phyloP scores from a whole-genome alignment of 2,888 invertebrate species.

The Nematopogon swammerdamellus region DNA sequence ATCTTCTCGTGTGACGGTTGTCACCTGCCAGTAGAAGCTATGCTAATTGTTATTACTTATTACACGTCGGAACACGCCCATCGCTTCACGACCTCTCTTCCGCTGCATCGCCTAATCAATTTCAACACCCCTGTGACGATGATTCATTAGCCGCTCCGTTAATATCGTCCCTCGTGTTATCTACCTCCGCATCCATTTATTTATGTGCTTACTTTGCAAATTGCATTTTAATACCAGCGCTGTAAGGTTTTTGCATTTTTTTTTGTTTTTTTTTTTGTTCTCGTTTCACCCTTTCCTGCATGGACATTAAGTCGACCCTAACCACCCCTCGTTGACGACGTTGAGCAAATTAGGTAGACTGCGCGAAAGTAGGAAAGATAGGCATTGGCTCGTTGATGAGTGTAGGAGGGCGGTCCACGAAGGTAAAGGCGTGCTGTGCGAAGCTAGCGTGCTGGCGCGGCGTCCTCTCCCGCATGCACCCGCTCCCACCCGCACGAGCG shows the following conservation, averaged over 20 bases:
- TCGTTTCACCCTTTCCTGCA: not conserved
- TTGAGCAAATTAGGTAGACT: not conserved
- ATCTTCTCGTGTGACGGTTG: no score
- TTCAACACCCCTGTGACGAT: not conserved
- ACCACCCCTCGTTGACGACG: no score
- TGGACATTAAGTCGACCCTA: no score
- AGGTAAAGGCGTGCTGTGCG: not conserved
- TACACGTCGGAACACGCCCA: not conserved
- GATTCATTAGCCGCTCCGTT: not conserved
- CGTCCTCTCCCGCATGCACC: slow-evolving; percentile 1
- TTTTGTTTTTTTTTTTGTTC: no score
- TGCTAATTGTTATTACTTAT: no score
- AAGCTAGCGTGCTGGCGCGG: slow-evolving; percentile 1
- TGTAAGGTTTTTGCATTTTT: not conserved
- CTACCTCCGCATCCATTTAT: not conserved
- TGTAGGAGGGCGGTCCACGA: not conserved
- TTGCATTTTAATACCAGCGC: not conserved
- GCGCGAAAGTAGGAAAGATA: not conserved
- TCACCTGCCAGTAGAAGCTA: no score
- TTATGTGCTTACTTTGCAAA: not conserved
- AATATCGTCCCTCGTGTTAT: not conserved
- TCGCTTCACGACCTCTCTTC: not conserved
- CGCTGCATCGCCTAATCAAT: not conserved
- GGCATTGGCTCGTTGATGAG: no score
- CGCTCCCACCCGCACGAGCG: slow-evolving; percentile 25